A percentile compares a stretch with the other conserved stretches of the same genome.
Evolutionary conservation across 2,888 invertebrate genomes (phyloP).

Genomic region (Sicus ferrugineus): DNA sequence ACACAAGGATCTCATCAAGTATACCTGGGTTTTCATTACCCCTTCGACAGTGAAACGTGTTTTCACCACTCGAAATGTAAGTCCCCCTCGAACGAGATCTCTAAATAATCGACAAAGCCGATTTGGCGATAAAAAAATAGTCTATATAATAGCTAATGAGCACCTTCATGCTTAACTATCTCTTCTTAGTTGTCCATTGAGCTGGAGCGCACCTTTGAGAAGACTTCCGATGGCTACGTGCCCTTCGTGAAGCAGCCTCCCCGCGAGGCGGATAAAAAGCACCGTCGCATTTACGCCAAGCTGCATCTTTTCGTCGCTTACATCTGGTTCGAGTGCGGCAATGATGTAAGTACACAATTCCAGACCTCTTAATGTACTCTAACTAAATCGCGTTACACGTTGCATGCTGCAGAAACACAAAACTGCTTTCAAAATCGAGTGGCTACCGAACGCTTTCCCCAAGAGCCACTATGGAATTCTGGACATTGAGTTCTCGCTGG

Average conservation of each 20-base stretch:
- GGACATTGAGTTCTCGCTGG: constrained; percentile 75
- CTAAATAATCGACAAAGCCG: too few relatives aligned
- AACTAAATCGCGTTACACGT: constrained; percentile 4
- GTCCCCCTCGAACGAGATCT: too few relatives aligned
- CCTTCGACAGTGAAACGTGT: constrained; percentile 76
- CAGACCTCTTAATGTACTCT: background rate
- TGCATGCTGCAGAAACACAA: constrained; percentile 61
- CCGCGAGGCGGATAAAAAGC: constrained; percentile 39
- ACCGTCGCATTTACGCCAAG: constrained; percentile 52
- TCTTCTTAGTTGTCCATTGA: constrained; percentile 39
- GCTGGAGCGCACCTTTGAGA: constrained; percentile 51
- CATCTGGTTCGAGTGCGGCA: constrained; percentile 49
- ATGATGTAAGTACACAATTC: constrained; percentile 39
- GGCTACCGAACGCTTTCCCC: constrained; percentile 78
- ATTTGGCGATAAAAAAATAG: too few relatives aligned
- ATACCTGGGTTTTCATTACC: constrained; percentile 77
- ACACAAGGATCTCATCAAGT: constrained; percentile 73
- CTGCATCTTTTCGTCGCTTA: constrained; percentile 51
- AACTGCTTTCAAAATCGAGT: constrained; percentile 76
- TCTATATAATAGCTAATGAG: background rate
- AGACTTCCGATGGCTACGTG: constrained; percentile 46
- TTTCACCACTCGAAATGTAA: constrained; percentile 68
- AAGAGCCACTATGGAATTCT: constrained; percentile 76
- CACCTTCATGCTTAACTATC: background rate
- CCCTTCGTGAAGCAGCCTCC: constrained; percentile 46